Percentiles rank a stretch among this genome's conserved stretches.
Evolutionary conservation across 2,113 vertebrate genomes (phyloP).

Genomic region (Diadophis punctatus): DNA sequence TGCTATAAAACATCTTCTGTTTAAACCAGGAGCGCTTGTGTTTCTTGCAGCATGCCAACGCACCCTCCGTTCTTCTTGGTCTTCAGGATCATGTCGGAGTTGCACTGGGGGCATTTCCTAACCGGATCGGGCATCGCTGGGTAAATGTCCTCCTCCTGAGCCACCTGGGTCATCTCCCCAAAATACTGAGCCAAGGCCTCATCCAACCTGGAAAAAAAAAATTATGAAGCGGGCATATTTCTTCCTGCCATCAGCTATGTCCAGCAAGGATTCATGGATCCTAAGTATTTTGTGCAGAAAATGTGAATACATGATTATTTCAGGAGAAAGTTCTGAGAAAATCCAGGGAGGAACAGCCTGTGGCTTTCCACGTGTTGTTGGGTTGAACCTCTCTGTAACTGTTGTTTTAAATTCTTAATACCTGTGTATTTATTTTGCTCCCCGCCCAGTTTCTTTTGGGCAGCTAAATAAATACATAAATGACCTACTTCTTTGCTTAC

Average conservation of each 20-base stretch:
- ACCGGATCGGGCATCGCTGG: slow-evolving; percentile 73
- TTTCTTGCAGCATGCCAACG: slow-evolving; percentile 38
- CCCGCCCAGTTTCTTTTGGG: background rate
- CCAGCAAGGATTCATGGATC: background rate
- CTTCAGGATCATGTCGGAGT: slow-evolving; percentile 90
- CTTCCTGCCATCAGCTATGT: background rate
- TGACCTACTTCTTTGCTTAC: background rate
- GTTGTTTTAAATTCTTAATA: background rate
- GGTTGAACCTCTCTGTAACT: background rate
- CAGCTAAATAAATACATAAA: background rate
- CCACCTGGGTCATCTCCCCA: slow-evolving; percentile 74
- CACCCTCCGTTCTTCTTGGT: slow-evolving; percentile 84
- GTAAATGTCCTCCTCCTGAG: slow-evolving; percentile 73
- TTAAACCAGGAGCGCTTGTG: too few species aligned
- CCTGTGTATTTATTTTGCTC: background rate
- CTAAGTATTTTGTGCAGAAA: background rate
- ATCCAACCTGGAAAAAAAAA: slow-evolving; percentile 76
- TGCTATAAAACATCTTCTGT: background rate
- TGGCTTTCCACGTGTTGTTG: background rate
- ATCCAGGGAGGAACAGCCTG: background rate
- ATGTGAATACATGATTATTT: background rate
- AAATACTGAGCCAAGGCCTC: slow-evolving; percentile 89
- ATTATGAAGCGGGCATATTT: background rate
- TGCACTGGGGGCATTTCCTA: slow-evolving; percentile 89
- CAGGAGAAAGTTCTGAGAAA: background rate